Base-by-base conservation (phyloP, 1,140 invertebrate genomes). In the Chionoecetes opilio region DNA sequence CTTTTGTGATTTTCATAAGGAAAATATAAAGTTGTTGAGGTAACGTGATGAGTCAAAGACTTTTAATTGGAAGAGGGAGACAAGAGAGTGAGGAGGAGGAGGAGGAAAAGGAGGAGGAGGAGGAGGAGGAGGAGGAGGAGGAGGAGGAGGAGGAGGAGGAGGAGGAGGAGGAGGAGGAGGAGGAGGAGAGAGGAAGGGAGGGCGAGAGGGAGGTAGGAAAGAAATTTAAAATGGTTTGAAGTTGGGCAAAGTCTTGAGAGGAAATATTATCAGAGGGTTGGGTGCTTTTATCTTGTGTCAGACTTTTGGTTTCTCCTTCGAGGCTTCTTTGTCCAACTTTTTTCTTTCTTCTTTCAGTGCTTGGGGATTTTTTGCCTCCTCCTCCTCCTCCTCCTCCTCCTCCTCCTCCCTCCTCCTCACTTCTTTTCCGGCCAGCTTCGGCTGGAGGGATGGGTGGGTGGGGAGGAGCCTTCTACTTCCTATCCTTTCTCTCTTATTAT, bases 241-340 rank as follows among this genome's bases (percentile, higher is more conserved):
- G 11, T 75, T 21, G 21, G 63, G 11, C 26, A n/a, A 75, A 75
- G 63, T n/a, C 63, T 75, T 75, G 63, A 75, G 63, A 75, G 63
- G 63, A 75, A 75, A 75, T 26, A 75, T 75, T 75, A 75, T 75
- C 63, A 75, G n/a, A 75, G 63, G 63, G 63, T n/a, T 75, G 63
- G n/a, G 26, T 75, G 63, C 63, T 75, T 75, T 75, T 75, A 75
- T 75, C 63, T 75, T 75, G 63, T 75, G 63, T n/a, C 26, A n/a
- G n/a, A 75, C 63, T 75, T 75, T 75, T 75, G 63, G 8, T 75
- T 75, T 75, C n/a, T n/a, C 63, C 63, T 21, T 75, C 63, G 63
- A 75, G 63, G n/a, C 63, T 75, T 75, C 63, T 75, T 75, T 75
- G 63, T n/a, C 21, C 63, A 75, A 75, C 21, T 75, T 75, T n/a